Evolutionary conservation across 2,113 vertebrate species (phyloP).

Genomic region (Chaetorhynchus papuensis): DNA sequence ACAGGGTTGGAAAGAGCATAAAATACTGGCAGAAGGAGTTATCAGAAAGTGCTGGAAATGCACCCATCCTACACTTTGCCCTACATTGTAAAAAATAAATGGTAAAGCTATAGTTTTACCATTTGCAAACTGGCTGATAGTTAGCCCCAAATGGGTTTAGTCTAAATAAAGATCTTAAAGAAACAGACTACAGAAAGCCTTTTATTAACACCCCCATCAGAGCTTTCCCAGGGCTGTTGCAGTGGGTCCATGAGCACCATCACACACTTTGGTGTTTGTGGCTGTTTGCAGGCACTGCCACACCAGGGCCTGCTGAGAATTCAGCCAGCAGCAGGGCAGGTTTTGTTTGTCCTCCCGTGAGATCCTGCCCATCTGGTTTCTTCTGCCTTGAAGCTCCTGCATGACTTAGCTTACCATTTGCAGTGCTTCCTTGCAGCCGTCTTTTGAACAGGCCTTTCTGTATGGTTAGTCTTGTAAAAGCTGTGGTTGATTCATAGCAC

Average conservation of each 20-base stretch:
- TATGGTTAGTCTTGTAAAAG: background rate
- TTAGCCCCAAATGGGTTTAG: background rate
- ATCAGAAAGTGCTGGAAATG: background rate
- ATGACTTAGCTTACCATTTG: background rate
- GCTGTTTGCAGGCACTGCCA: background rate
- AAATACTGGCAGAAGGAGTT: background rate
- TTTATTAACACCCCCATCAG: background rate
- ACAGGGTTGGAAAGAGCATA: background rate
- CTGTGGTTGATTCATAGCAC: background rate
- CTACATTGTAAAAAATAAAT: background rate
- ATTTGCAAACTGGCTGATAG: background rate
- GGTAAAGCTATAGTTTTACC: background rate
- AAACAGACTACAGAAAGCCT: background rate
- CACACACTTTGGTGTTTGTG: accelerated
- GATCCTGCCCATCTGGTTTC: background rate
- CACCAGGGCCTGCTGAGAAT: background rate
- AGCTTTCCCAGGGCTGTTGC: background rate
- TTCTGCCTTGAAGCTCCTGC: background rate
- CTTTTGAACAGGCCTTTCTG: background rate
- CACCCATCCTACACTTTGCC: background rate
- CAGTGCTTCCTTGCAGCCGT: background rate
- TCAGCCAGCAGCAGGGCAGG: background rate
- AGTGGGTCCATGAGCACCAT: background rate
- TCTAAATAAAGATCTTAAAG: background rate
- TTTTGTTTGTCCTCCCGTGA: background rate